A percentile compares a stretch with the other conserved stretches of the same genome.
These are phyloP conservation scores for Orthosia gracilis DNA, from an alignment of 2,888 invertebrate species.

Conservation along the genomic window DNA sequence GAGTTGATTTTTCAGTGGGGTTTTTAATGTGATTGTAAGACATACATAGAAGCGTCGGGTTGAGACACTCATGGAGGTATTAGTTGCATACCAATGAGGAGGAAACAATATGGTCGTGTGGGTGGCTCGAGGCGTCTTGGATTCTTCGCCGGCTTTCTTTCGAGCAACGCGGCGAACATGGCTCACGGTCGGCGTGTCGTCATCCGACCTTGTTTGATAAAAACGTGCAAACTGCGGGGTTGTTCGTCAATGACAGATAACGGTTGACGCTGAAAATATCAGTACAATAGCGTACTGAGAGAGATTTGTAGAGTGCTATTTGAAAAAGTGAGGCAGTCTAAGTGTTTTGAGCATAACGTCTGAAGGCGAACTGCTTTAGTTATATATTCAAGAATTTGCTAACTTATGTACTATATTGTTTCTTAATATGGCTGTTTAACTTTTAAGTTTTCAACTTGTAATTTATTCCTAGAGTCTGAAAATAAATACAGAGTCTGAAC, in stretches of 20 bases:
- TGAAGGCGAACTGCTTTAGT: not conserved
- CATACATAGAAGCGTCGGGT: conserved; percentile 49
- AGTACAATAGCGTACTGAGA: not conserved
- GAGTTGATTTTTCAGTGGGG: conserved; percentile 35
- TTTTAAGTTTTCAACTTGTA: not conserved
- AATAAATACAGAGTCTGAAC: too few relatives aligned
- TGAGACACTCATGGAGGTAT: conserved; percentile 67
- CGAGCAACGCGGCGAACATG: not conserved
- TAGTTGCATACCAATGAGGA: conserved; percentile 79
- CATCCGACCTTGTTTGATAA: conserved; percentile 53
- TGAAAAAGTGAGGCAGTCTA: not conserved
- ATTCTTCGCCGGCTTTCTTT: conserved; percentile 68
- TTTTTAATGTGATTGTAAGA: conserved; percentile 40
- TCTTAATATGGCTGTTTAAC: not conserved
- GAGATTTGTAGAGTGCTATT: not conserved
- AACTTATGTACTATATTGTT: not conserved
- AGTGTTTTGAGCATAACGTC: not conserved
- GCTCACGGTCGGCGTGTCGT: conserved; percentile 22
- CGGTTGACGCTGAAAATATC: conserved; percentile 19
- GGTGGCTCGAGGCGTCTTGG: conserved; percentile 63
- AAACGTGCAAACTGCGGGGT: conserved; percentile 36
- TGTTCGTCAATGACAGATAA: conserved; percentile 47
- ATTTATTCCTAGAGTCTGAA: too few relatives aligned
- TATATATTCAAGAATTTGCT: not conserved
- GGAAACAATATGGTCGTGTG: conserved; percentile 72